phyloP scores from a whole-genome alignment of 2,797 vertebrate species.

The Loriculus beryllinus region DNA sequence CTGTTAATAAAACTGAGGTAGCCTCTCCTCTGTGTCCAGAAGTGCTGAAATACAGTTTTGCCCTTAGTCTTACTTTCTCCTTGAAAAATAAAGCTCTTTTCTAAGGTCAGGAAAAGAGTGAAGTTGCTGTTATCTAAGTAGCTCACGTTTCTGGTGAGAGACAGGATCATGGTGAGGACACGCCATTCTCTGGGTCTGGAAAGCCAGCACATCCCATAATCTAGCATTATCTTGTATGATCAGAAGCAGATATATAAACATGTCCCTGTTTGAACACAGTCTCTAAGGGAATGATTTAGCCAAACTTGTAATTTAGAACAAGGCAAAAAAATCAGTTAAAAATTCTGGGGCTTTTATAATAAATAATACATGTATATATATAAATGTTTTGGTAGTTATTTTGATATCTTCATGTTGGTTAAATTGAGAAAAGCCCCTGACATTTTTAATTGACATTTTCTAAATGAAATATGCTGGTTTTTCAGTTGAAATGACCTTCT shows the following conservation, averaged over 20 bases:
- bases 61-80: background rate
- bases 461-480: slow-evolving; percentile 17
- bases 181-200: background rate
- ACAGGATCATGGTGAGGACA: background rate
- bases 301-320: background rate
- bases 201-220: background rate
- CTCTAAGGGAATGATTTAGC: background rate
- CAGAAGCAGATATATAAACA: slow-evolving; percentile 22
- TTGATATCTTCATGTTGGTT: background rate
- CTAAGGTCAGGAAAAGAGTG: background rate
- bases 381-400: background rate
- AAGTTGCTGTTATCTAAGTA: slow-evolving; percentile 11
- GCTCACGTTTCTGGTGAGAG: background rate
- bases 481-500: slow-evolving; percentile 1
- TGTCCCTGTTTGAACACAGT: background rate
- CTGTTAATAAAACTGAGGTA: background rate
- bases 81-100: background rate
- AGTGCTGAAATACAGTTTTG: background rate
- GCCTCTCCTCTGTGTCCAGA: background rate
- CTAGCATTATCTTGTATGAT: slow-evolving; percentile 42
- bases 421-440: background rate
- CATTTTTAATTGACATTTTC: slow-evolving; percentile 16
- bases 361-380: background rate
- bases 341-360: background rate
- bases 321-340: background rate